phyloP scores from a whole-genome alignment of 2,888 invertebrate genomes.

The Hirudinaria manillensis region DNA sequence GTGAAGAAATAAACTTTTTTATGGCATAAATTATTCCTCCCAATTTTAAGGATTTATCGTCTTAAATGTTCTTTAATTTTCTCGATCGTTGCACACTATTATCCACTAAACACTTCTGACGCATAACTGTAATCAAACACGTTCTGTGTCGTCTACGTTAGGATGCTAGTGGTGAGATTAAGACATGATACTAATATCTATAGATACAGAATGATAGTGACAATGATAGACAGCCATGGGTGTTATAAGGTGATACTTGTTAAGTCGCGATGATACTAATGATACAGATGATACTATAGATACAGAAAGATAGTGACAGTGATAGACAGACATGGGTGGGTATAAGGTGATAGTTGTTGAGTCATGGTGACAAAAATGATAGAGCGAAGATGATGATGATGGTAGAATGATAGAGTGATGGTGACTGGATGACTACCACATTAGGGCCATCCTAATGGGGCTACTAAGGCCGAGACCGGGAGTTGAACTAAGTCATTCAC shows the following conservation, averaged over 20 bases:
- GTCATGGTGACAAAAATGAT: background rate
- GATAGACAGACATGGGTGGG: too few relatives aligned
- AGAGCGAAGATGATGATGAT: background rate
- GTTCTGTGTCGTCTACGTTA: too few relatives aligned
- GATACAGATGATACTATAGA: background rate
- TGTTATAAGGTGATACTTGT: background rate
- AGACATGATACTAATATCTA: too few relatives aligned
- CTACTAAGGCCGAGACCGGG: background rate
- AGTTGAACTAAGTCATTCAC: constrained; percentile 1
- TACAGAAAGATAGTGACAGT: background rate
- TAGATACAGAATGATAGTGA: too few relatives aligned
- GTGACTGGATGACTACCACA: too few relatives aligned
- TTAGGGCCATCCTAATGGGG: too few relatives aligned
- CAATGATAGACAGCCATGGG: too few relatives aligned
- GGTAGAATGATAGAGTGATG: background rate
- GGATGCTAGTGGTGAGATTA: too few relatives aligned
- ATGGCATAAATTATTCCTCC: background rate
- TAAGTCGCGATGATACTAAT: background rate
- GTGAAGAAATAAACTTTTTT: background rate
- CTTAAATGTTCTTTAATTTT: background rate
- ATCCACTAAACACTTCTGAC: background rate
- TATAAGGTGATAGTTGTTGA: too few relatives aligned
- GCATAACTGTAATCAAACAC: too few relatives aligned
- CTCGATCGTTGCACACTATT: background rate
- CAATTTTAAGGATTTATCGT: background rate